Evolutionary conservation across 2,888 invertebrate species (phyloP).

Genomic region (Prenolepis imparis): DNA sequence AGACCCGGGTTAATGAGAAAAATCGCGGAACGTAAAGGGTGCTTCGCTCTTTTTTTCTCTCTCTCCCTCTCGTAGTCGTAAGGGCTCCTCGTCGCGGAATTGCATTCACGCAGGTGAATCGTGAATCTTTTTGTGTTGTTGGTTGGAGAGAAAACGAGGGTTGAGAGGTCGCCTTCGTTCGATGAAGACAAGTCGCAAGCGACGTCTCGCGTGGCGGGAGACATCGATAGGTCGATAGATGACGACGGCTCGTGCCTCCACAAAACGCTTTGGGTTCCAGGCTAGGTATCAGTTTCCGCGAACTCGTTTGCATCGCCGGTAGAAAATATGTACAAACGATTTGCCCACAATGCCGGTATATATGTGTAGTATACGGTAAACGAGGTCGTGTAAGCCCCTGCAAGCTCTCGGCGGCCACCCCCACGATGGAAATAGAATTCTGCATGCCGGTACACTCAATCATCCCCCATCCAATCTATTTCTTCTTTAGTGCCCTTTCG

Average conservation of each 20-base stretch:
- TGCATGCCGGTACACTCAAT: constrained; percentile 31
- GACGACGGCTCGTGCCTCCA: constrained; percentile 21
- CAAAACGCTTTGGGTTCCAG: constrained; percentile 33
- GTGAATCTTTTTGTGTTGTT: constrained; percentile 11
- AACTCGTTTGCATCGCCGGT: constrained; percentile 60
- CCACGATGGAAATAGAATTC: constrained; percentile 50
- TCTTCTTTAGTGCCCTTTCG: constrained; percentile 24
- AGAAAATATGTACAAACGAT: constrained; percentile 63
- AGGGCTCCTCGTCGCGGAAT: constrained; percentile 46
- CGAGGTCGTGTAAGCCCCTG: constrained; percentile 55
- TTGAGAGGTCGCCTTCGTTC: constrained; percentile 33
- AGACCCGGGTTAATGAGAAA: constrained; percentile 55
- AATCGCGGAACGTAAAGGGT: constrained; percentile 53
- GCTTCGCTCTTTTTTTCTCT: neutral
- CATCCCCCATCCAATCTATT: constrained; percentile 19
- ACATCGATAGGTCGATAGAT: constrained; percentile 49
- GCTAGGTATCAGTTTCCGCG: constrained; percentile 55
- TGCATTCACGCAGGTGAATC: constrained; percentile 59
- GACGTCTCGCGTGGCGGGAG: constrained; percentile 39
- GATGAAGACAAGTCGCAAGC: constrained; percentile 28
- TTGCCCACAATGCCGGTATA: constrained; percentile 61
- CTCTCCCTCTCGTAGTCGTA: neutral
- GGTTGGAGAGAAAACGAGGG: constrained; percentile 40
- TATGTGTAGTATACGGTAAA: constrained; percentile 53
- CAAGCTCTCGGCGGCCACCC: constrained; percentile 20